Evolutionary conservation across 2,797 vertebrate genomes (phyloP).

Genomic region (Pogonophryne albipinna): DNA sequence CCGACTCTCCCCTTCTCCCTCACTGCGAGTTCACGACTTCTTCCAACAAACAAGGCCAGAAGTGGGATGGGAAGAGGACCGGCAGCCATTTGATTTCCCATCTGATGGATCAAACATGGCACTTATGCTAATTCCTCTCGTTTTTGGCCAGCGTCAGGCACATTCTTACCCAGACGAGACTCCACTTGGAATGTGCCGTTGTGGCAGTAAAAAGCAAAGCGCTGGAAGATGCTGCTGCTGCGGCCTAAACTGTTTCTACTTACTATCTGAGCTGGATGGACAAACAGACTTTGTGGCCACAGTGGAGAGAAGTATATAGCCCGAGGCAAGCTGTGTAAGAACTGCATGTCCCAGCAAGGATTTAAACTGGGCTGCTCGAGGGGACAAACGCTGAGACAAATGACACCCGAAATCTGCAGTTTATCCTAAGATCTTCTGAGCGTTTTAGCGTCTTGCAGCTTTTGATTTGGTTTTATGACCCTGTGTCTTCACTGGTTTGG

Average conservation of each 20-base stretch:
- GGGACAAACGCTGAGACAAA: neutral
- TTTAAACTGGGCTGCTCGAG: neutral
- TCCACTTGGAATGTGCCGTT: slow-evolving; percentile 79
- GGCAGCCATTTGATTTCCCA: slow-evolving; percentile 86
- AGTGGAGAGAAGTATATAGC: slow-evolving; percentile 9
- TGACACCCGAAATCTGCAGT: neutral
- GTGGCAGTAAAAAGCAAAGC: slow-evolving; percentile 65
- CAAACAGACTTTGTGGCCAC: slow-evolving; percentile 37
- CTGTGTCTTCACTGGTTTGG: too few relatives aligned
- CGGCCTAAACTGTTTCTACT: slow-evolving; percentile 39
- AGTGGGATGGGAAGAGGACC: slow-evolving; percentile 79
- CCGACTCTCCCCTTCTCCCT: slow-evolving; percentile 77
- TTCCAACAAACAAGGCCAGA: slow-evolving; percentile 86
- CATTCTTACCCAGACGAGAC: slow-evolving; percentile 75
- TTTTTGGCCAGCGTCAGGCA: slow-evolving; percentile 58
- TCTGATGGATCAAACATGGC: slow-evolving; percentile 93
- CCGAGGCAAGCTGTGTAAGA: neutral
- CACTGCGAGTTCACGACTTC: slow-evolving; percentile 87
- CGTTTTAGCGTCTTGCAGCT: too few relatives aligned
- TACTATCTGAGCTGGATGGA: slow-evolving; percentile 37
- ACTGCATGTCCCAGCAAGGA: slow-evolving; percentile 24
- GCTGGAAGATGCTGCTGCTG: slow-evolving; percentile 50
- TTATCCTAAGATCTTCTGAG: too few relatives aligned
- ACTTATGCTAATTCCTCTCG: slow-evolving; percentile 91
- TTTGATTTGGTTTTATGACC: neutral